A percentile compares a stretch with the other conserved stretches of the same genome.
These are phyloP conservation scores for Drosophila sechellia DNA, from an alignment of 1,140 invertebrate species.

Conservation along the genomic window DNA sequence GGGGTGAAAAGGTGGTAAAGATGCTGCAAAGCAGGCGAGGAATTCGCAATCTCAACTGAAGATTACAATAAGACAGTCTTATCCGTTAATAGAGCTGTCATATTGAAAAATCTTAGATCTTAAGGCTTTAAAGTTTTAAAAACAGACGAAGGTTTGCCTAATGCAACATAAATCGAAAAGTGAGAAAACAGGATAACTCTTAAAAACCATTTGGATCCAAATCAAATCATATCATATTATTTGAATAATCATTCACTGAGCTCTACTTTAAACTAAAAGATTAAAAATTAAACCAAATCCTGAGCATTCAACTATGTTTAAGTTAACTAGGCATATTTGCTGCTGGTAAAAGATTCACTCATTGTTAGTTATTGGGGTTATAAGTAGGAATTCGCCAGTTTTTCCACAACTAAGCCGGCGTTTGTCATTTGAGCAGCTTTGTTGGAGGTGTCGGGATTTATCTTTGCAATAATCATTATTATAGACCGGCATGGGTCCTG, in stretches of 20 bases:
- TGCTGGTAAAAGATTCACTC: too few relatives aligned
- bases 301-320: too few relatives aligned
- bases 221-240: too few relatives aligned
- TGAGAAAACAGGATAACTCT: not conserved
- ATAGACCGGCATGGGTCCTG: conserved; percentile 50
- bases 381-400: conserved; percentile 7
- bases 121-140: not conserved
- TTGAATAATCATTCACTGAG: not conserved
- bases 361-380: not conserved
- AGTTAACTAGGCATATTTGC: too few relatives aligned
- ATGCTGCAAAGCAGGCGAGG: conserved; percentile 27
- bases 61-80: not conserved
- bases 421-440: conserved; percentile 81
- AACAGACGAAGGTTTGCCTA: too few relatives aligned
- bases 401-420: conserved; percentile 49
- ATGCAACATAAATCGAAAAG: not conserved
- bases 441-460: conserved; percentile 80
- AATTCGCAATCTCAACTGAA: conserved; percentile 14
- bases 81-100: not conserved
- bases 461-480: conserved; percentile 82
- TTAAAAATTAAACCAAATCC: too few relatives aligned
- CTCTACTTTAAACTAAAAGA: too few relatives aligned
- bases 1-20: conserved; percentile 52
- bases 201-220: too few relatives aligned
- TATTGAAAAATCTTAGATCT: not conserved